A percentile compares a stretch with the other conserved stretches of the same genome.
Conservation (phyloP, 2,797 vertebrate species). For the Acipenser oxyrinchus region DNA sequence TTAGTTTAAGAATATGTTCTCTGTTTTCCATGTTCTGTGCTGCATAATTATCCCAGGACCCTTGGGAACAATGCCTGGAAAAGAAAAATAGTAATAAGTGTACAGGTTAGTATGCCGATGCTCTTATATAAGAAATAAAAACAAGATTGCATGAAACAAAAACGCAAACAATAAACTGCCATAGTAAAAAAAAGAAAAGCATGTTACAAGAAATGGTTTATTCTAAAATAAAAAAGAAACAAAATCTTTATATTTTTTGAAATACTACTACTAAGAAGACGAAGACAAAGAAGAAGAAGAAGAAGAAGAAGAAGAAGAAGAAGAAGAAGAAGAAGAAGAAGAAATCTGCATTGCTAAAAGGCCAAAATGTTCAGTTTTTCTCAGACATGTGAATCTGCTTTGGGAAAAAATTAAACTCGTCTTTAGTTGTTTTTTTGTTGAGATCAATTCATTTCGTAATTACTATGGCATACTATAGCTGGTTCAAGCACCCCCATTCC, state of each 20-base stretch:
- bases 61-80: no score
- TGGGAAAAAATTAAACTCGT: slow-evolving; percentile 19
- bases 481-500: not conserved
- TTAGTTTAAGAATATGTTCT: no score
- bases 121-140: slow-evolving; percentile 46
- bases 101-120: slow-evolving; percentile 50
- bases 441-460: no score
- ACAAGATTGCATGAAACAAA: slow-evolving; percentile 67
- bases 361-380: slow-evolving; percentile 60
- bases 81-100: no score
- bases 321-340: slow-evolving; percentile 57
- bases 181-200: slow-evolving; percentile 73
- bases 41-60: no score
- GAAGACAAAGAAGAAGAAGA: no score
- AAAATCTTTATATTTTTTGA: slow-evolving; percentile 75
- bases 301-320: slow-evolving; percentile 17
- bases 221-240: slow-evolving; percentile 64
- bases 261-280: slow-evolving; percentile 33
- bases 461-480: no score
- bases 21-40: no score
- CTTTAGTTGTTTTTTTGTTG: slow-evolving; percentile 16
- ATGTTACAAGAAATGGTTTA: slow-evolving; percentile 66
- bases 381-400: slow-evolving; percentile 14
- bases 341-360: slow-evolving; percentile 71
- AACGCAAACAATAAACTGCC: slow-evolving; percentile 59